phyloP scores from a whole-genome alignment of 2,888 invertebrate genomes.

The Hybos culiciformis region DNA sequence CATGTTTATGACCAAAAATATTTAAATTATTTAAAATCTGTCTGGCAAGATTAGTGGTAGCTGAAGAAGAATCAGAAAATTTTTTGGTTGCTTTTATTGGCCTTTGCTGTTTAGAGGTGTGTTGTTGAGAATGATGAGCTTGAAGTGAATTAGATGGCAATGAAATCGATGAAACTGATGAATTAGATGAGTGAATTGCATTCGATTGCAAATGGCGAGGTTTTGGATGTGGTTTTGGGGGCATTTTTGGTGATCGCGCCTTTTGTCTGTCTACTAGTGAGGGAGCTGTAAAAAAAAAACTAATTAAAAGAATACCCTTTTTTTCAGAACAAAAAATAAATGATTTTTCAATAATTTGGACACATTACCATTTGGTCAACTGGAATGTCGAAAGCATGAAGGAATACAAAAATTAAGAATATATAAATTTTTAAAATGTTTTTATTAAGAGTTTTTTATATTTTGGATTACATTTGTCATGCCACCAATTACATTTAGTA shows the following conservation, averaged over 20 bases:
- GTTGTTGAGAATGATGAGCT: not conserved
- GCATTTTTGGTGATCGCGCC: slow-evolving; percentile 16
- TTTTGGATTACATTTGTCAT: too few species aligned
- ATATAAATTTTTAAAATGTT: too few species aligned
- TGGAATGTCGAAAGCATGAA: too few species aligned
- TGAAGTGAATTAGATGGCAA: slow-evolving; percentile 8
- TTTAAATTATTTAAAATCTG: slow-evolving; percentile 70
- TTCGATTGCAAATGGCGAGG: slow-evolving; percentile 17
- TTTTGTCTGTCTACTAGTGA: slow-evolving; percentile 6
- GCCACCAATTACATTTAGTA: too few species aligned
- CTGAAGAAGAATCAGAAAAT: slow-evolving; percentile 33
- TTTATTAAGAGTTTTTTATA: too few species aligned
- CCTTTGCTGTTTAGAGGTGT: not conserved
- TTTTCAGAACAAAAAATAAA: not conserved
- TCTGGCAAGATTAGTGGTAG: slow-evolving; percentile 51
- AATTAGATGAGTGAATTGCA: slow-evolving; percentile 5
- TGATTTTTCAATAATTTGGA: too few species aligned
- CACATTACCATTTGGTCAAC: too few species aligned
- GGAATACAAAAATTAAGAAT: too few species aligned
- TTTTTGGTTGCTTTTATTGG: slow-evolving; percentile 24
- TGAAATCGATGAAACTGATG: slow-evolving; percentile 1
- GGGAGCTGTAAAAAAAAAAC: not conserved
- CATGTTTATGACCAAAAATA: slow-evolving; percentile 44
- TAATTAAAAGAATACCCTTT: not conserved
- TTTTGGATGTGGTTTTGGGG: slow-evolving; percentile 21